Percentiles rank a stretch among this genome's conserved stretches.
Conservation (phyloP, 2,888 invertebrate genomes). For the Agrilus biguttatus region DNA sequence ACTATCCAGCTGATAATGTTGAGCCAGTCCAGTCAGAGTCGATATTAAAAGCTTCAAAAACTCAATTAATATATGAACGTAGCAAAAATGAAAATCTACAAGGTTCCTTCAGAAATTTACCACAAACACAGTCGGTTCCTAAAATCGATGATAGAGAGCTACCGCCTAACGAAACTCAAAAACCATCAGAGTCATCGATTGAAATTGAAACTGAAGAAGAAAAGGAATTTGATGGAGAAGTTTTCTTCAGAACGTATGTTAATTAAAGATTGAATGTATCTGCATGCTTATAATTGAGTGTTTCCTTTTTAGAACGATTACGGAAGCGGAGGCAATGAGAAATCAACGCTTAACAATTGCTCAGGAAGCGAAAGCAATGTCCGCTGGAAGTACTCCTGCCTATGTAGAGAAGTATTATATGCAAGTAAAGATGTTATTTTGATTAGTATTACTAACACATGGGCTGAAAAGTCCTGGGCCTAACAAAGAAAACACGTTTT, state of each 20-base stretch:
- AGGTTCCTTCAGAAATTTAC: neutral
- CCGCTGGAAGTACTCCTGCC: constrained; percentile 2
- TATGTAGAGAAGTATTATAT: constrained; percentile 28
- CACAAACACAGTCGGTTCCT: neutral
- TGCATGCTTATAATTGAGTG: too few species aligned
- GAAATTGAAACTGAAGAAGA: neutral
- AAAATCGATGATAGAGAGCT: constrained; percentile 1
- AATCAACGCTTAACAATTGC: too few species aligned
- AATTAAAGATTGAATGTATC: too few species aligned
- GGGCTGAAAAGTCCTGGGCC: too few species aligned
- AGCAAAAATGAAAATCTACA: neutral
- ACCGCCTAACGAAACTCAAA: constrained; percentile 2
- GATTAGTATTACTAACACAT: neutral
- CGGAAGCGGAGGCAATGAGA: too few species aligned
- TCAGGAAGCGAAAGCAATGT: constrained; percentile 21
- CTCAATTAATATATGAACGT: neutral
- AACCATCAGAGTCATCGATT: neutral
- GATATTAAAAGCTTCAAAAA: too few species aligned
- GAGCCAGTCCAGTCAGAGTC: neutral
- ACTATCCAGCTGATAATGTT: constrained; percentile 23
- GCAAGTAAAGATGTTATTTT: constrained; percentile 21
- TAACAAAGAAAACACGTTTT: too few species aligned
- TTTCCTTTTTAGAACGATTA: neutral
- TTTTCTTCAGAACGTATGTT: neutral
- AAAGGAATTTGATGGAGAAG: neutral